Percentiles rank a stretch among this genome's conserved stretches.
Evolutionary conservation across 2,797 vertebrate species (phyloP).

Genomic region (Peromyscus aztecus): DNA sequence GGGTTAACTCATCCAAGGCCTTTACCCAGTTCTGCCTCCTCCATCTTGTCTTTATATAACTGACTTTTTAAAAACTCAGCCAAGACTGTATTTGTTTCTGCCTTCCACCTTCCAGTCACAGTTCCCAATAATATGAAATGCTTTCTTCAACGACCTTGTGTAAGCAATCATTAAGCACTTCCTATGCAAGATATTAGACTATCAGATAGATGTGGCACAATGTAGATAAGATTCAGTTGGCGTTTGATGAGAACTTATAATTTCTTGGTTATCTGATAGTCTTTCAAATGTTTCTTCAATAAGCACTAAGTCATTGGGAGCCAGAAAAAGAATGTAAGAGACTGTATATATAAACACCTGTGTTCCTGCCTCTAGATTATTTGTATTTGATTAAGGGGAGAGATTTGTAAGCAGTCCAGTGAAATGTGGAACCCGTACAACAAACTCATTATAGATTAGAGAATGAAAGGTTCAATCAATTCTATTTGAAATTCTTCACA

Average conservation of each 20-base stretch:
- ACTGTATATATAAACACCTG: not conserved
- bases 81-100: not conserved
- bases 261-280: not conserved
- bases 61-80: not conserved
- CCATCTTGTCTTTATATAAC: not conserved
- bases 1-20: not conserved
- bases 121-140: not conserved
- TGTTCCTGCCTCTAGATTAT: not conserved
- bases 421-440: not conserved
- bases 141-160: not conserved
- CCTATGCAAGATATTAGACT: not conserved
- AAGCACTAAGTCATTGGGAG: not conserved
- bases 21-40: not conserved
- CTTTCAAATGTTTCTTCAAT: slow-evolving; percentile 47
- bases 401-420: slow-evolving; percentile 47
- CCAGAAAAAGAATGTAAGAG: not conserved
- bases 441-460: not conserved
- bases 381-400: not conserved
- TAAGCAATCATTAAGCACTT: not conserved
- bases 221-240: not conserved
- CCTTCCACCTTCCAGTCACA: not conserved
- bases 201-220: not conserved
- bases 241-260: not conserved
- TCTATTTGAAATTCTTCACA: not conserved
- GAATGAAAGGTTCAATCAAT: not conserved